Base-by-base conservation (phyloP, 92 coral and sea anemone genomes). In the Blastomussa wellsi region DNA sequence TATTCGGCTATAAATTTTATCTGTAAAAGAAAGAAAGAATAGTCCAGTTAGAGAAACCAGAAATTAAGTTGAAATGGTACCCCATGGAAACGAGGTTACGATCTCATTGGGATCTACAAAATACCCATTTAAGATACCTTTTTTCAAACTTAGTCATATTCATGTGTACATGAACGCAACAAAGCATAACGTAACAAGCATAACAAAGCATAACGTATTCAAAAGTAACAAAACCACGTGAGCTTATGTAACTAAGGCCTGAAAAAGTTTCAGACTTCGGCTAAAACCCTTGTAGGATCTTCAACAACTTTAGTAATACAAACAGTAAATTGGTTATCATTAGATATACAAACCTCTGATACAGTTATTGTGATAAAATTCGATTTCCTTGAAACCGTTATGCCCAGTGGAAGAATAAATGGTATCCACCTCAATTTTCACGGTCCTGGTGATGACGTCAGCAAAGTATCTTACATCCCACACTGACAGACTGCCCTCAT, bases 361-460 rank as follows among this genome's bases (percentile, higher is more conserved):
- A 77, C 98, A 88, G 74, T 88, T 86, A 41, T 89, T 79, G 83
- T 94, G 89, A 74, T 88, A 96, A 72, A 96, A 89, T 74, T 96
- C 91, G n/a, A 96, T 91, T 73, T 96, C 98, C 76, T 85, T 91
- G 86, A 92, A 94, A 39, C 98, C 98, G 79, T 90, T 94, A 51
- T n/a, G 17, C 0, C 1, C 0, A 0, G 36, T 13, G 7, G 89
- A 42, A 41, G 87, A 48, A 78, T 92, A 90, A 33, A 90, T 90
- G 1, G 90, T 81, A 37, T 82, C 88, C 42, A 90, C 91, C 8
- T 84, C 92, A 26, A 94, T 38, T 47, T 92, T 94, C 32, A 94
- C 95, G 85, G 87, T 92, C 39, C 66, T 86, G n/a, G 95, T 89
- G 81, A 81, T 80, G 35, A 94, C 94, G n/a, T 88, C 92, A 22